phyloP scores from a whole-genome alignment of 2,113 vertebrate genomes.

The Phalacrocorax pelagicus region DNA sequence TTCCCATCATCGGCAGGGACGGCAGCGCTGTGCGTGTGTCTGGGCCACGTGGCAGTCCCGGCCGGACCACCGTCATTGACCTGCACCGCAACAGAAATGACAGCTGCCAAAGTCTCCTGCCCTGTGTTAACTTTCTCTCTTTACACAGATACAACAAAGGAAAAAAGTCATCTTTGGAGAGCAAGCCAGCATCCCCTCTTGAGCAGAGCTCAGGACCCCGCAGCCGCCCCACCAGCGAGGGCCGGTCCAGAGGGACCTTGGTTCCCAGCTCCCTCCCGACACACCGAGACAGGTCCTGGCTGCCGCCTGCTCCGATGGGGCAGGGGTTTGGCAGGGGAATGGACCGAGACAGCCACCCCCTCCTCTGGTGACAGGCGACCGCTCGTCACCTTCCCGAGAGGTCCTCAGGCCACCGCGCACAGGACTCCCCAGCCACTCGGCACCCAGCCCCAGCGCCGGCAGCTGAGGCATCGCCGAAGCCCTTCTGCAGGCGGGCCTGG shows the following conservation, averaged over 20 bases:
- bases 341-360: not conserved
- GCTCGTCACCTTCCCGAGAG: not conserved
- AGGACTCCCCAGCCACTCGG: not conserved
- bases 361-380: not conserved
- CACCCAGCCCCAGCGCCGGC: not conserved
- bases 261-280: not conserved
- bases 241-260: not conserved
- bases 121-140: not conserved
- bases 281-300: fast-evolving
- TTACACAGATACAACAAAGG: not conserved
- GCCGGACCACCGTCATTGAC: too few species aligned
- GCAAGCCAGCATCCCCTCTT: fast-evolving
- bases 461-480: not conserved
- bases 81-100: not conserved
- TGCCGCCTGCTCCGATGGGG: not conserved
- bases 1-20: fast-evolving
- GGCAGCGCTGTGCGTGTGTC: fast-evolving
- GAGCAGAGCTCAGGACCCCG: not conserved
- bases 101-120: not conserved
- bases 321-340: not conserved
- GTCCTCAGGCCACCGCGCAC: not conserved
- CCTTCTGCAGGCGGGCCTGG: not conserved
- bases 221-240: fast-evolving
- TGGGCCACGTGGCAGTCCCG: not conserved
- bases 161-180: not conserved